Base-by-base conservation (phyloP, 2,888 invertebrate genomes). In the Cepaea hortensis region DNA sequence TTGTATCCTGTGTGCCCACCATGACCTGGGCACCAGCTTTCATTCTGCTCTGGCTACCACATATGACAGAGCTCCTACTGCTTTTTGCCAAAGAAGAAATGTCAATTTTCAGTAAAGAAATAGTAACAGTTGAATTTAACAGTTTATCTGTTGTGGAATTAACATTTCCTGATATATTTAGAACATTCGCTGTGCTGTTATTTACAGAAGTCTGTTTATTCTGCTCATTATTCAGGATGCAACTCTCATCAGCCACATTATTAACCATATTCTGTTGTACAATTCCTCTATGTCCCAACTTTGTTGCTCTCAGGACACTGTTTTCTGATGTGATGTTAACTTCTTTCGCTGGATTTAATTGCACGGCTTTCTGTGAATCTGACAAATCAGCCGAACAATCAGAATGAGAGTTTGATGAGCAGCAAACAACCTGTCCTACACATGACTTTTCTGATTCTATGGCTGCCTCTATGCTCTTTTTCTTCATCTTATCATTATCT, bases 1-100 rank as follows among this genome's bases (percentile, higher is more conserved):
- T 84, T 65, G 77, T 85, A 55, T 80, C 85, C 61, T 77, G 85
- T 3, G 89, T 77, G 50, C 72, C 55, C 3, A 82, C n/a, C 20
- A 46, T 3, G 7, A 61, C 72, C n/a, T 35, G 15, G 15, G 15
- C 35, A 3, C 50, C 61, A 4, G 55, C 15, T n/a, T 72, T 82
- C 6, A 15, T 23, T n/a, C 70, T 50, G 23, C 15, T 23, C 70
- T 70, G 81, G 23, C 23, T 55, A 55, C 55, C 61, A 61, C 61
- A 72, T 61, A 15, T 82, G 3, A 61, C 55, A 15, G 50, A 20
- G 1, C 82, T 11, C 15, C 50, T 82, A 7, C 11, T 23, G 15
- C 23, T 61, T 23, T 18, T 4, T 23, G 55, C 15, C 35, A 73
- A 18, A 68, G 0, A 20, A 1, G 70, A 50, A 11, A 3, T 46